A percentile compares a stretch with the other conserved stretches of the same genome.
phyloP scores from a whole-genome alignment of 2,113 vertebrate genomes.

The Fregetta grallaria region DNA sequence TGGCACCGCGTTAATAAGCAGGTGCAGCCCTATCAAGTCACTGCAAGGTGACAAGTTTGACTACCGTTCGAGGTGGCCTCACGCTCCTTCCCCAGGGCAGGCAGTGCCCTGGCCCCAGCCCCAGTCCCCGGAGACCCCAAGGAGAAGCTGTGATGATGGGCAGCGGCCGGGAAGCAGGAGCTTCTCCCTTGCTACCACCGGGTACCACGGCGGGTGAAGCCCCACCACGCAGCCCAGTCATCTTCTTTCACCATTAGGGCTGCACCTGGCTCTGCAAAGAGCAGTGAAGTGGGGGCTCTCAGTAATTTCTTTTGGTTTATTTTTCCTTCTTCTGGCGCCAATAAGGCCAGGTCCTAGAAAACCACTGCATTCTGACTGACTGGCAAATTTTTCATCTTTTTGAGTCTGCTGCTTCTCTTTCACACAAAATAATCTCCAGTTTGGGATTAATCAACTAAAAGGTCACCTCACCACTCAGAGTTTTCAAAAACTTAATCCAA shows the following conservation, averaged over 20 bases:
- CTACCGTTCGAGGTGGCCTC: background rate
- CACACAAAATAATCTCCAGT: background rate
- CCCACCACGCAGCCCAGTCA: accelerated
- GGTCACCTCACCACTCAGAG: background rate
- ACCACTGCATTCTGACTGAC: background rate
- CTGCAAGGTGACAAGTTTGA: background rate
- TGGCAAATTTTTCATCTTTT: background rate
- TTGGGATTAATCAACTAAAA: conserved; percentile 31
- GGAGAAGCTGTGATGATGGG: background rate
- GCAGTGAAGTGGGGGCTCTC: background rate
- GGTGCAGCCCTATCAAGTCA: background rate
- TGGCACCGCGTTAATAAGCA: conserved; percentile 1
- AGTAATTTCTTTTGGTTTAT: background rate
- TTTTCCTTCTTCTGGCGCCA: background rate
- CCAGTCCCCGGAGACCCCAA: accelerated
- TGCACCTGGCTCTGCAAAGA: background rate
- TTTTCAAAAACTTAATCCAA: background rate
- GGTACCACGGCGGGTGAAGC: accelerated
- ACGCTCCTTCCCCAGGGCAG: accelerated
- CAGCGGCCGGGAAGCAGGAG: background rate
- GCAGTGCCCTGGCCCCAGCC: no score
- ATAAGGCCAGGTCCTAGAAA: background rate
- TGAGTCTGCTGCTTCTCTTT: background rate
- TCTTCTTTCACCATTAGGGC: background rate
- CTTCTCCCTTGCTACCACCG: background rate